Conservation (phyloP, 1,140 invertebrate species). For the Parasteatoda tepidariorum region DNA sequence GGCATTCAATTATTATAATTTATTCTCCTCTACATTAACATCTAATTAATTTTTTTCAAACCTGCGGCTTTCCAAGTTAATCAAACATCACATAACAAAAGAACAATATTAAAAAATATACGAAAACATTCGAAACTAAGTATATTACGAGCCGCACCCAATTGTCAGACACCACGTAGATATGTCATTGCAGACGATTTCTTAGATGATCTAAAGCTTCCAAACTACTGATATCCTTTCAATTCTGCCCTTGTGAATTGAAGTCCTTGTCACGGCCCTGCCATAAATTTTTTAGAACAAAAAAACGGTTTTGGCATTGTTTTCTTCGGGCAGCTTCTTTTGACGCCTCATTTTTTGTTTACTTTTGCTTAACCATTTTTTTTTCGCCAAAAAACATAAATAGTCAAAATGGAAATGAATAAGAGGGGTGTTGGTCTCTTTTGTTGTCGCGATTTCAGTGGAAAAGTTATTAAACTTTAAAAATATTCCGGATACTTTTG, state of each 20-base stretch:
- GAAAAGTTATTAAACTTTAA: constrained; percentile 60
- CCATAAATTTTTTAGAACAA: constrained; percentile 60
- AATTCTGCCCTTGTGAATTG: constrained; percentile 35
- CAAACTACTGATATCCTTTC: constrained; percentile 30
- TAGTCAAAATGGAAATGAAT: constrained; percentile 11
- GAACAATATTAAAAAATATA: too few species aligned
- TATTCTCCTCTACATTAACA: too few species aligned
- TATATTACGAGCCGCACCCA: constrained; percentile 14
- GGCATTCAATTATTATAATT: too few species aligned
- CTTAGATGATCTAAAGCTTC: neutral
- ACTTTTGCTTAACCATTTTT: neutral
- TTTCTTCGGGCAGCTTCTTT: neutral
- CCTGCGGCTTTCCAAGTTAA: too few species aligned
- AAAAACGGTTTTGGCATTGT: constrained; percentile 43
- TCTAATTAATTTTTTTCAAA: too few species aligned
- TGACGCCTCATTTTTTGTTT: neutral
- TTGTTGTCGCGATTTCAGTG: neutral
- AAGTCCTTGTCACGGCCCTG: neutral
- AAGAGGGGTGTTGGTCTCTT: constrained; percentile 50
- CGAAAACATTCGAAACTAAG: too few species aligned
- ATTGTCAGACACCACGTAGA: neutral
- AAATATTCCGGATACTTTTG: constrained; percentile 47
- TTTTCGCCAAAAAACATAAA: neutral
- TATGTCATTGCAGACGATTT: neutral
- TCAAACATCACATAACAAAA: too few species aligned